These are phyloP conservation scores for Phrynocephalus vlangalii DNA, from an alignment of 2,797 vertebrate species.

Conservation along the genomic window DNA sequence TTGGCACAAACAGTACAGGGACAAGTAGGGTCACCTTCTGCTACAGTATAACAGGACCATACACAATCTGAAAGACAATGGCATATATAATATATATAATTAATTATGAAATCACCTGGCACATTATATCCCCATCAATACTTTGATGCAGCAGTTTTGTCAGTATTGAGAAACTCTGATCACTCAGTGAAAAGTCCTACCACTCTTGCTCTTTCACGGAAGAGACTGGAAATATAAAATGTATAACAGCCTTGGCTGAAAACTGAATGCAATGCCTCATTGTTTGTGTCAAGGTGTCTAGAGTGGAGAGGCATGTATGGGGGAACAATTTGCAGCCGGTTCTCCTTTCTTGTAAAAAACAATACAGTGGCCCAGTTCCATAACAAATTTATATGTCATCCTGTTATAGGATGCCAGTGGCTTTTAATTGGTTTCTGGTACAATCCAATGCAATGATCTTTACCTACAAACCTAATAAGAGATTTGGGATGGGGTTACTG, in stretches of 20 bases:
- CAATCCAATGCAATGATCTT: background rate
- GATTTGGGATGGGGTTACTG: background rate
- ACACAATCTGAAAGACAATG: background rate
- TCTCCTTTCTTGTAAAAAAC: background rate
- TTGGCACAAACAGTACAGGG: background rate
- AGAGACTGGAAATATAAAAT: background rate
- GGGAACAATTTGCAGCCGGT: too few relatives aligned
- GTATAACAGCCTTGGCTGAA: background rate
- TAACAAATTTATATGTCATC: background rate
- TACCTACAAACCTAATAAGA: background rate
- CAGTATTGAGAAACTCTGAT: background rate
- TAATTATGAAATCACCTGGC: background rate
- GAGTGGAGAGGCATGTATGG: background rate
- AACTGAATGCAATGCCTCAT: background rate
- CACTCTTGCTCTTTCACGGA: background rate
- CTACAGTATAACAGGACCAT: background rate
- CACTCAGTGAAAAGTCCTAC: background rate
- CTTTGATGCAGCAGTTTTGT: background rate
- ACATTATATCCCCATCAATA: background rate
- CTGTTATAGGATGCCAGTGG: background rate
- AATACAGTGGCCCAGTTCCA: background rate
- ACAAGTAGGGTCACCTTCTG: background rate
- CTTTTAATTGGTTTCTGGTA: background rate
- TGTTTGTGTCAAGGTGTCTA: too few relatives aligned
- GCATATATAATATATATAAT: background rate